A percentile compares a stretch with the other conserved stretches of the same genome.
Evolutionary conservation across 2,797 vertebrate species (phyloP).

Genomic region (Danio choprae): DNA sequence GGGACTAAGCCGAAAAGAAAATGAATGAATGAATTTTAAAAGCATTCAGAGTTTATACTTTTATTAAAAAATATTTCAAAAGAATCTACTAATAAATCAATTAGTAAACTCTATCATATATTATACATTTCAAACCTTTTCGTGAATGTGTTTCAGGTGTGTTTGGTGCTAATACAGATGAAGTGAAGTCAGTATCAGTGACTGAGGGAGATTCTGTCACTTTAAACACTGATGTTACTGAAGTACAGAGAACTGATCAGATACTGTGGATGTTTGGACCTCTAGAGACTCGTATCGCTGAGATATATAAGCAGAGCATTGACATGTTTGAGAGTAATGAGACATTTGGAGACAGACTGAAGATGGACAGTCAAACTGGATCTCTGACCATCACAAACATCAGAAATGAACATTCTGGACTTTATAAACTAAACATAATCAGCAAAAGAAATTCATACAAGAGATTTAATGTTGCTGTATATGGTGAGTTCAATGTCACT

Average conservation of each 20-base stretch:
- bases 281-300: neutral
- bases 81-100: no score
- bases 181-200: neutral
- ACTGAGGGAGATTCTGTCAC: no score
- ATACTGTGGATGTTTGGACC: conserved; percentile 26
- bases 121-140: no score
- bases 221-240: neutral
- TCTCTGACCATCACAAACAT: conserved; percentile 29
- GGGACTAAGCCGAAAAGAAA: no score
- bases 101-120: no score
- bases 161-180: neutral
- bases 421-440: neutral
- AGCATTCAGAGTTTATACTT: no score
- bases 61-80: no score
- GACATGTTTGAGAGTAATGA: accelerated
- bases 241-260: neutral
- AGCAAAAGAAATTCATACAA: neutral
- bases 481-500: neutral
- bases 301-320: accelerated
- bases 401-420: neutral
- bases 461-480: neutral
- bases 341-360: neutral
- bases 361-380: neutral
- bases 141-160: neutral
- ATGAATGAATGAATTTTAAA: no score